Evolutionary conservation across 2,888 invertebrate species (phyloP), one percentile per base, ranked within the genome.

Genomic region (Colletes collaris): DNA sequence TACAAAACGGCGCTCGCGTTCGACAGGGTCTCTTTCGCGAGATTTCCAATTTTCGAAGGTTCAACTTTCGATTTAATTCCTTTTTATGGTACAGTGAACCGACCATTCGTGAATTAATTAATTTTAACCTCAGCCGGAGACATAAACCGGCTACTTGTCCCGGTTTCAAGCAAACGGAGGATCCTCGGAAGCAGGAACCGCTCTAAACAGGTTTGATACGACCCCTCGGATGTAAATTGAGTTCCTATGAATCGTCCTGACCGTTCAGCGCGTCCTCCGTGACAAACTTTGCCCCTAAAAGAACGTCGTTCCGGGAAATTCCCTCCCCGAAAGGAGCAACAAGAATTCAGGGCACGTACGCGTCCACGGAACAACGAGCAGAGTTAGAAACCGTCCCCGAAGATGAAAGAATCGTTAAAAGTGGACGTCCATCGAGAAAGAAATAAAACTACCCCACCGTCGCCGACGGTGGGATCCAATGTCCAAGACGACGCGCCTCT

Each of bases 371-470:
- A 62, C 52, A 67, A 62, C 52, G 62, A 70, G 72, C 55, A 73
- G 66, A 60, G 60, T 69, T 77, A 81, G 78, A 79, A 83, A 85
- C 83, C 77, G 86, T 50, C 62, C 53, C 46, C 27, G 56, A 58
- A 81, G 85, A 86, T 67, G 86, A 85, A 78, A 78, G 83, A 84
- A 85, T 70, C 82, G 82, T 80, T 77, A 70, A 70, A 40, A 62
- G 46, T 56, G 11, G 76, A 69, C 76, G 56, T 40, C 60, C 59
- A 49, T 50, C 49, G 68, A 40, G 63, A 75, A 85, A 63, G 72
- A 79, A 85, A 85, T 79, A 85, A 81, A 85, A 76, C 69, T 62
- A 75, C 53, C 52, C 40, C 52, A 10, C 16, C 8, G 52, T 55
- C 52, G 16, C 10, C 19, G 27, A 27, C 27, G 27, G 56, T 62